Conservation (phyloP, 2,888 invertebrate species). For the Volucella zonaria region DNA sequence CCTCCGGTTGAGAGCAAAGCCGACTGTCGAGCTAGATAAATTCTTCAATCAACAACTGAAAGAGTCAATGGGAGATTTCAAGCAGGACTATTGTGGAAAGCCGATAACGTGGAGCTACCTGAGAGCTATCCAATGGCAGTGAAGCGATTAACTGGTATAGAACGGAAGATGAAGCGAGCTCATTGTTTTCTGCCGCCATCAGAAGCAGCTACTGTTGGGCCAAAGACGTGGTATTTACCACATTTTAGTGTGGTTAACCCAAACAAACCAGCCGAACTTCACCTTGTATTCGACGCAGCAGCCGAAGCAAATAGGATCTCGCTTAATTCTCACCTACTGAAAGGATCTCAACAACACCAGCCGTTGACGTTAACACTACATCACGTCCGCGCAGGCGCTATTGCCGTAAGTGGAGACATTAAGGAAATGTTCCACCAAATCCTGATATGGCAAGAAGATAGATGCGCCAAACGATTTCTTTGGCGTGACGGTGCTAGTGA, state of each 20-base stretch:
- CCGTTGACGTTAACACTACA: constrained; percentile 77
- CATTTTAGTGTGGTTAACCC: constrained; percentile 75
- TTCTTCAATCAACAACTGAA: too few relatives aligned
- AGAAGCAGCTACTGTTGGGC: constrained; percentile 12
- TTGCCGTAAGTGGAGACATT: constrained; percentile 77
- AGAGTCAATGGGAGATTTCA: too few relatives aligned
- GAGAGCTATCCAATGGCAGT: too few relatives aligned
- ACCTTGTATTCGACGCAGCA: constrained; percentile 77
- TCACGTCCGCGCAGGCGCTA: constrained; percentile 75
- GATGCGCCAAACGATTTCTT: constrained; percentile 4
- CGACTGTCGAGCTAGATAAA: too few relatives aligned
- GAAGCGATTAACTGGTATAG: too few relatives aligned
- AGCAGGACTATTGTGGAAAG: too few relatives aligned
- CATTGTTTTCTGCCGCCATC: constrained; percentile 41
- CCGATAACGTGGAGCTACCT: too few relatives aligned
- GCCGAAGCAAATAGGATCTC: constrained; percentile 73
- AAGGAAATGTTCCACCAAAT: constrained; percentile 74
- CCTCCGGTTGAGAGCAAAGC: too few relatives aligned
- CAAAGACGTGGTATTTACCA: constrained; percentile 74
- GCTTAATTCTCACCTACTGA: constrained; percentile 76
- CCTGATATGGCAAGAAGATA: constrained; percentile 6
- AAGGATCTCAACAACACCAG: constrained; percentile 77
- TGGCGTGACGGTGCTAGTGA: constrained; percentile 31
- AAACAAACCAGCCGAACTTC: constrained; percentile 74
- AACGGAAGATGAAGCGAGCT: constrained; percentile 61